phyloP scores from a whole-genome alignment of 2,113 vertebrate genomes.

The Myanophis thanlyinensis region DNA sequence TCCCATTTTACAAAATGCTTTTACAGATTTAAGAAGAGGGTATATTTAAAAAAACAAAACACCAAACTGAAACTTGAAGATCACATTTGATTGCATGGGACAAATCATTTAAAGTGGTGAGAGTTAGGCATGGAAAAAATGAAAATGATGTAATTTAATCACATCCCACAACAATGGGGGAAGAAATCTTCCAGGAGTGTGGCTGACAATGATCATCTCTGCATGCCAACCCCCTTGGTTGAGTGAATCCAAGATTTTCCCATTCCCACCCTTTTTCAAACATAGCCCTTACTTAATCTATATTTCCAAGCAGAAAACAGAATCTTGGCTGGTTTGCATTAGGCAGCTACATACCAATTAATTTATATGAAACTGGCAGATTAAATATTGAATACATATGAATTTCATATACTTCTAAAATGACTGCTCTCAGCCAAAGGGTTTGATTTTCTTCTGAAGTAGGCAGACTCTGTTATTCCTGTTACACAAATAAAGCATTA shows the following conservation, averaged over 20 bases:
- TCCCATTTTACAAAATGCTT: slow-evolving; percentile 59
- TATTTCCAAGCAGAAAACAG: slow-evolving; percentile 56
- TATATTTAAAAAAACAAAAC: slow-evolving; percentile 40
- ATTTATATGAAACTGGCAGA: slow-evolving; percentile 49
- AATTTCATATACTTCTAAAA: slow-evolving; percentile 15
- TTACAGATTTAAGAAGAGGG: slow-evolving; percentile 42
- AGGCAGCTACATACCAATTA: slow-evolving; percentile 39
- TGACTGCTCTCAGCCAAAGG: not conserved
- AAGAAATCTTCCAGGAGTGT: slow-evolving; percentile 54
- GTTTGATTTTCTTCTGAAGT: not conserved
- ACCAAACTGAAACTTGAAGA: slow-evolving; percentile 60
- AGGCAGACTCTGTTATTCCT: not conserved
- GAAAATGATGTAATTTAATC: slow-evolving; percentile 73
- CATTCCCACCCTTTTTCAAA: slow-evolving; percentile 28
- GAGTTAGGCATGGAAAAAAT: slow-evolving; percentile 68
- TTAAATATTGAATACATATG: slow-evolving; percentile 40
- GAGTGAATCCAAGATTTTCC: slow-evolving; percentile 55
- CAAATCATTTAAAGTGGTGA: slow-evolving; percentile 69
- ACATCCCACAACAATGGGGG: slow-evolving; percentile 62
- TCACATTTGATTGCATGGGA: slow-evolving; percentile 71
- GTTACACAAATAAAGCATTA: not conserved
- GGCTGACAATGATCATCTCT: slow-evolving; percentile 59
- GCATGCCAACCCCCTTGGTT: slow-evolving; percentile 56
- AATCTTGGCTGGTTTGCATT: slow-evolving; percentile 56
- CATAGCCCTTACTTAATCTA: slow-evolving; percentile 35